Base-by-base conservation (phyloP, 2,888 invertebrate species). In the Lordiphosa andalusiaca region DNA sequence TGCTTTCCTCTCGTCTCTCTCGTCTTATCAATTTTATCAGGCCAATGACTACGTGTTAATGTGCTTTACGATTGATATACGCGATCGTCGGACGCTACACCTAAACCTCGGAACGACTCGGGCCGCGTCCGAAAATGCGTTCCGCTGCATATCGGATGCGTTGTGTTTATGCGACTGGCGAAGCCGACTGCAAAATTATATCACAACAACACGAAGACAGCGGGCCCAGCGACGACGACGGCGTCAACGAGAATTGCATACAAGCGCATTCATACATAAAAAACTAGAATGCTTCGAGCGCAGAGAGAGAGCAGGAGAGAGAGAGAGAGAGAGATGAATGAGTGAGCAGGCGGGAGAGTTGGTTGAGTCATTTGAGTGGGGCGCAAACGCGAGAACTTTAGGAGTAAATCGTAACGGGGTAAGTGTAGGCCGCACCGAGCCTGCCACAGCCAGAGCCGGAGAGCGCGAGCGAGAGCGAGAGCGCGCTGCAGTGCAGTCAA, bases 91-190 rank as follows among this genome's bases (percentile, higher is more conserved):
- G 88, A 88, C 89, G 89, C 89, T 89, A 88, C 88, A 89, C 89
- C 89, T 89, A 88, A 88, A 89, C 89, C 88, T 90, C 89, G 89
- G 88, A 87, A 87, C 87, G 87, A 87, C 84, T 89, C 89, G 89
- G 88, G 87, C 87, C 88, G 89, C 89, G 88, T 89, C 90, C 90
- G 89, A 89, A 89, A 89, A 89, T 89, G 88, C 89, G 89, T 89
- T 89, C 88, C 89, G 89, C 88, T 90, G 89, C 89, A 90, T 89
- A 88, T 89, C 88, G 89, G 86, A 88, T 89, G 89, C 89, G 87
- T 89, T 89, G 89, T 86, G 88, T 88, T 89, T 88, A 87, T 89
- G 88, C 88, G 89, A 90, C 90, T 90, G 87, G 78, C 80, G 85
- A 84, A 82, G 80, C 78, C 84, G 86, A 85, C 87, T 81, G 77